phyloP scores from a whole-genome alignment of 2,888 invertebrate genomes.

The Acanthosepion pharaonis region DNA sequence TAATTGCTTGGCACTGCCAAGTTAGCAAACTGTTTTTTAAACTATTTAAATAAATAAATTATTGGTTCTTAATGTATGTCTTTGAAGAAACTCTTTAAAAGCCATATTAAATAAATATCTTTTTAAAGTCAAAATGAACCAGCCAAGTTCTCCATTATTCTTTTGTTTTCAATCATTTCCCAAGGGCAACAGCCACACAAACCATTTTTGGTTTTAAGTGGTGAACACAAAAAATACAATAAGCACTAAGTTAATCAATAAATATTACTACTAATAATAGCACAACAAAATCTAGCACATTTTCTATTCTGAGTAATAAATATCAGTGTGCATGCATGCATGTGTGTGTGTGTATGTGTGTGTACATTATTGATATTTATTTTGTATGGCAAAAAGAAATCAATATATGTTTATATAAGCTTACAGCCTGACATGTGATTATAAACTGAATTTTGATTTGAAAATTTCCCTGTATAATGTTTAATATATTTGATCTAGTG shows the following conservation, averaged over 20 bases:
- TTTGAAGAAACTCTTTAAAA: neutral
- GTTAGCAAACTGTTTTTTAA: neutral
- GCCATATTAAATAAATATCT: neutral
- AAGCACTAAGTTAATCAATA: neutral
- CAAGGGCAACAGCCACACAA: neutral
- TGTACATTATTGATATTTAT: no score
- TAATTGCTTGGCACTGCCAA: neutral
- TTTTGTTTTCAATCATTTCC: slow-evolving; percentile 20
- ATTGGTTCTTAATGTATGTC: neutral
- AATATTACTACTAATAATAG: slow-evolving; percentile 4
- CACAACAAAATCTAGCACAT: no score
- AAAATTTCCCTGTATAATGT: no score
- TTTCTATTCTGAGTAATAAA: no score
- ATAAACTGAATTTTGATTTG: no score
- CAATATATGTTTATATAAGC: neutral
- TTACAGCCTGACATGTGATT: no score
- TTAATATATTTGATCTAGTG: no score
- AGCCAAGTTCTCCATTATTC: neutral
- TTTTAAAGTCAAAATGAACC: neutral
- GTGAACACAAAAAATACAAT: neutral
- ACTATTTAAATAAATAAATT: neutral
- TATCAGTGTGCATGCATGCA: no score
- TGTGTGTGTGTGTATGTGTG: no score
- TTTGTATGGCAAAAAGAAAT: neutral
- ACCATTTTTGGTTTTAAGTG: neutral